phyloP scores from a whole-genome alignment of 2,113 vertebrate species.

The Sorex araneus region DNA sequence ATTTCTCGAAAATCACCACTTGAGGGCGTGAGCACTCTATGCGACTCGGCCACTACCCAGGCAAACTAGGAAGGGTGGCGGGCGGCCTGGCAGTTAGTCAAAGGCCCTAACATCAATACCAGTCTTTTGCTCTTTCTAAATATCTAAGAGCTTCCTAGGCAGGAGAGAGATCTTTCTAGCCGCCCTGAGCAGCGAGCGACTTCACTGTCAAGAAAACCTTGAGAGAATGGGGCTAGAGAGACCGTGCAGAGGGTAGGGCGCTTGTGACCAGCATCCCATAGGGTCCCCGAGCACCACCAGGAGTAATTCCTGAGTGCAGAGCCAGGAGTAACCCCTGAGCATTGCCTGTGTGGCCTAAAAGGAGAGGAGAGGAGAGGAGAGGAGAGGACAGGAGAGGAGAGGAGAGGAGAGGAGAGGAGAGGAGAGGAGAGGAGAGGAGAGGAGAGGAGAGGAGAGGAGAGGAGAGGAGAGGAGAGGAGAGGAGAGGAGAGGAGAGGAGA shows the following conservation, averaged over 20 bases:
- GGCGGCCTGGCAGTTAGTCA: neutral
- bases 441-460: neutral
- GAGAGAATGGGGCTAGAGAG: too few relatives aligned
- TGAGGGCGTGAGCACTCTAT: slow-evolving; percentile 44
- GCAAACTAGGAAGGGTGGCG: neutral
- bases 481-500: too few relatives aligned
- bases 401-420: neutral
- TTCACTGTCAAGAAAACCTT: neutral
- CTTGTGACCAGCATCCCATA: too few relatives aligned
- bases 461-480: neutral
- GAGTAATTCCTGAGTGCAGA: too few relatives aligned
- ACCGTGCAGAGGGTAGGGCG: too few relatives aligned
- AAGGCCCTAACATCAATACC: neutral
- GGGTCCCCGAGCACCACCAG: too few relatives aligned
- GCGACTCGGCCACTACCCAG: neutral
- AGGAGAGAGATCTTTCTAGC: neutral
- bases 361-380: too few relatives aligned
- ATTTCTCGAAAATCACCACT: slow-evolving; percentile 30
- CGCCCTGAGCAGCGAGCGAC: neutral
- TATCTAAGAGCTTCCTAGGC: neutral
- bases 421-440: neutral
- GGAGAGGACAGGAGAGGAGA: too few relatives aligned
- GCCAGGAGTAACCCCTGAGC: too few relatives aligned
- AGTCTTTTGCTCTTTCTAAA: neutral
- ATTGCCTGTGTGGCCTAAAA: neutral